phyloP scores from a whole-genome alignment of 2,888 invertebrate genomes.

The Hemistola chrysoprasaria region DNA sequence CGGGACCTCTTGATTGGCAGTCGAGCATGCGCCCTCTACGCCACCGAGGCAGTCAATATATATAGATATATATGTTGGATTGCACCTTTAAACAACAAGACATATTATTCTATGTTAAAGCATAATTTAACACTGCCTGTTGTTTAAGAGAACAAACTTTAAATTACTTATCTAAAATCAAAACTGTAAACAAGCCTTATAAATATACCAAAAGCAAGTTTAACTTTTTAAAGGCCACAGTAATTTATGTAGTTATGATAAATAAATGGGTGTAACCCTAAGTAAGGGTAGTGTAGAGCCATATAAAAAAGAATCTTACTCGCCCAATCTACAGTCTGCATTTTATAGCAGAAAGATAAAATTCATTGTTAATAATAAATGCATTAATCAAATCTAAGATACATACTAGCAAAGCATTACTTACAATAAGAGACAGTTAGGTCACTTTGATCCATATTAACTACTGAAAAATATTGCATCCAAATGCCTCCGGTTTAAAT shows the following conservation, averaged over 20 bases:
- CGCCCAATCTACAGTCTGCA: slow-evolving; percentile 66
- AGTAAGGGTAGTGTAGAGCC: slow-evolving; percentile 58
- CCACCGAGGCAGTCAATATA: no score
- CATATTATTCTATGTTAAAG: no score
- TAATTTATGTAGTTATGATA: slow-evolving; percentile 76
- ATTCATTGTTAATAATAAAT: slow-evolving; percentile 52
- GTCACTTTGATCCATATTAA: slow-evolving; percentile 11
- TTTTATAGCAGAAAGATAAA: slow-evolving; percentile 21
- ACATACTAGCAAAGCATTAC: slow-evolving; percentile 47
- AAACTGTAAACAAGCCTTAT: slow-evolving; percentile 60
- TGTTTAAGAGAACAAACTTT: slow-evolving; percentile 50
- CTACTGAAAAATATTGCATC: no score
- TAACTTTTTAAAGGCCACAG: slow-evolving; percentile 77
- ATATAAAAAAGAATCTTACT: slow-evolving; percentile 56
- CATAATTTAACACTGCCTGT: slow-evolving; percentile 21
- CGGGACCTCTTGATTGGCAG: no score
- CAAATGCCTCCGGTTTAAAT: no score
- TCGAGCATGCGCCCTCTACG: no score
- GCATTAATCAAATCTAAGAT: slow-evolving; percentile 48
- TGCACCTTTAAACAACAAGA: slow-evolving; percentile 38
- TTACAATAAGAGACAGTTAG: slow-evolving; percentile 32
- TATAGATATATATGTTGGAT: no score
- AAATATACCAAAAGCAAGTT: slow-evolving; percentile 75
- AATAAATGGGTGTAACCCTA: slow-evolving; percentile 68
- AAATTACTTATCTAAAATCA: slow-evolving; percentile 55